A percentile compares a stretch with the other conserved stretches of the same genome.
These are phyloP conservation scores for Coelinius sp. DNA, from an alignment of 2,888 invertebrate genomes.

Conservation along the genomic window DNA sequence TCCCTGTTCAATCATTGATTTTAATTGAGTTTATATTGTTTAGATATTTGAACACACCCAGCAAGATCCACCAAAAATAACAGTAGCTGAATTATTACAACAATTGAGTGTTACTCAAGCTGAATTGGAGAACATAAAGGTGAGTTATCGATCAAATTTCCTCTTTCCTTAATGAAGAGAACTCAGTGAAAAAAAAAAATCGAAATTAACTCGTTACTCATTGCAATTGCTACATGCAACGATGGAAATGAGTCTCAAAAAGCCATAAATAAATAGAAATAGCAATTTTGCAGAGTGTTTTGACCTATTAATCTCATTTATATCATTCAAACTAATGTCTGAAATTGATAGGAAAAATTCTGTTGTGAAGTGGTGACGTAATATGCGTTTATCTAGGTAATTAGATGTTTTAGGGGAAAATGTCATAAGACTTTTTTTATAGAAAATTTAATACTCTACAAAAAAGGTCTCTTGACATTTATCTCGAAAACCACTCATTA, in stretches of 20 bases:
- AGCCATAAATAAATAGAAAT: neutral
- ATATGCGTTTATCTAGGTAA: too few relatives aligned
- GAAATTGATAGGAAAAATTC: too few relatives aligned
- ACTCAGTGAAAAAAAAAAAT: neutral
- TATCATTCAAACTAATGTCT: too few relatives aligned
- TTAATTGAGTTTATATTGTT: neutral
- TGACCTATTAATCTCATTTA: too few relatives aligned
- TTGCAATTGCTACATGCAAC: neutral
- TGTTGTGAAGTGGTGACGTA: too few relatives aligned
- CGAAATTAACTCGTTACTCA: neutral
- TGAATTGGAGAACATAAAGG: slow-evolving; percentile 90
- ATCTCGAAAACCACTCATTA: too few relatives aligned
- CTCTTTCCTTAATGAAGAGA: neutral
- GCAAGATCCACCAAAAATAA: slow-evolving; percentile 77
- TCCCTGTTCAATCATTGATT: neutral
- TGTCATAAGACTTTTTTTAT: too few relatives aligned
- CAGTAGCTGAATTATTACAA: slow-evolving; percentile 85
- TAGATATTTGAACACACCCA: slow-evolving; percentile 59
- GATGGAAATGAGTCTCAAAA: neutral
- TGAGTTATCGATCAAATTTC: slow-evolving; percentile 70
- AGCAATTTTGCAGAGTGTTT: too few relatives aligned
- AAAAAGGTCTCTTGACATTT: too few relatives aligned
- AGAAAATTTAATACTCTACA: too few relatives aligned
- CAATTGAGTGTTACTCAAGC: slow-evolving; percentile 88
- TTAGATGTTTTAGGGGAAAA: too few relatives aligned